Percentiles rank a stretch among this genome's conserved stretches.
phyloP scores from a whole-genome alignment of 2,888 invertebrate genomes.

The Dicyrtomina minuta region DNA sequence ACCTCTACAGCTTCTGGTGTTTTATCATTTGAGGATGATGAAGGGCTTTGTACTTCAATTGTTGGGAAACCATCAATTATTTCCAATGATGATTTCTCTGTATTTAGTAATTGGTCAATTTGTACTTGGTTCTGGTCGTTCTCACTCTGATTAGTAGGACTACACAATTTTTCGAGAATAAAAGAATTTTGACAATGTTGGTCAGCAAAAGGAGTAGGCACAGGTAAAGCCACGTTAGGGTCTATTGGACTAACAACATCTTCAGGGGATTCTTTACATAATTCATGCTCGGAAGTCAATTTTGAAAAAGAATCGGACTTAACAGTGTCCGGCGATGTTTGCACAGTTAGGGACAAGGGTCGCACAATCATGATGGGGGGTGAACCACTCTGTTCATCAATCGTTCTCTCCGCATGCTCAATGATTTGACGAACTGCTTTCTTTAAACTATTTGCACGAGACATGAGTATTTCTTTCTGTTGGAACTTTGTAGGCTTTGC shows the following conservation, averaged over 20 bases:
- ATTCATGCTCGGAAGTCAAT: slow-evolving; percentile 13
- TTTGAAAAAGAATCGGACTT: neutral
- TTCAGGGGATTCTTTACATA: slow-evolving; percentile 9
- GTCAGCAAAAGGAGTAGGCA: slow-evolving; percentile 72
- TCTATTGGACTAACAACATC: slow-evolving; percentile 44
- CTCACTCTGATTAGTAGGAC: neutral
- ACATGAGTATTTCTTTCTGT: slow-evolving; percentile 61
- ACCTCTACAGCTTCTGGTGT: slow-evolving; percentile 45
- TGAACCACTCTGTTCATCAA: slow-evolving; percentile 62
- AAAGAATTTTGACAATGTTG: slow-evolving; percentile 33
- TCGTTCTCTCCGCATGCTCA: slow-evolving; percentile 73
- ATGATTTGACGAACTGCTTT: slow-evolving; percentile 77
- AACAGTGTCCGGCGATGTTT: slow-evolving; percentile 1
- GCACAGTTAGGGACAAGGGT: slow-evolving; percentile 45
- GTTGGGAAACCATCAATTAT: slow-evolving; percentile 41
- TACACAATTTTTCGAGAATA: slow-evolving; percentile 16
- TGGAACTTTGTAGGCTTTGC: slow-evolving; percentile 54
- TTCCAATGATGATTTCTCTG: neutral
- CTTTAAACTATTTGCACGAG: slow-evolving; percentile 77
- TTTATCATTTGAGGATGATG: slow-evolving; percentile 45
- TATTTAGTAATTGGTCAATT: slow-evolving; percentile 16
- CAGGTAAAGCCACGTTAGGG: slow-evolving; percentile 63
- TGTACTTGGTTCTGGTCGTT: slow-evolving; percentile 22
- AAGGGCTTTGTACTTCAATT: slow-evolving; percentile 52
- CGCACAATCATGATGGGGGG: slow-evolving; percentile 49